phyloP scores from a whole-genome alignment of 2,888 invertebrate genomes.

The Periphyllus acericola region DNA sequence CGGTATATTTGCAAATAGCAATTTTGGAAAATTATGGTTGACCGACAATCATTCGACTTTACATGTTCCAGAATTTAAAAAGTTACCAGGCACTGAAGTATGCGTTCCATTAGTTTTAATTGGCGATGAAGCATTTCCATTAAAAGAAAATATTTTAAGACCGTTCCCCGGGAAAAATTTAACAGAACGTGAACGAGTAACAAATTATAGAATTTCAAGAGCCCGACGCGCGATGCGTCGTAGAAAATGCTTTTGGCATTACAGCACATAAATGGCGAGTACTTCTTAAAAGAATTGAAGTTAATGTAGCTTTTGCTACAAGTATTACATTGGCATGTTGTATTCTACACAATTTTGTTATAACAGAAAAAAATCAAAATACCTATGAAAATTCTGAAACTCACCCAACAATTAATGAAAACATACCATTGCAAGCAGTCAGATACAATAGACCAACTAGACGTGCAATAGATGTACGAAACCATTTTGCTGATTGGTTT shows the following conservation, averaged over 20 bases:
- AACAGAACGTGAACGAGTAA: no score
- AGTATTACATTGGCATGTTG: slow-evolving; percentile 22
- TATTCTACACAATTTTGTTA: background rate
- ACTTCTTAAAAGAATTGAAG: background rate
- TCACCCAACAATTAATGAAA: background rate
- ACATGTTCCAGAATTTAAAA: background rate
- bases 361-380: background rate
- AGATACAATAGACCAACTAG: slow-evolving; percentile 20
- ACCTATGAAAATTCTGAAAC: background rate
- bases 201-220: no score
- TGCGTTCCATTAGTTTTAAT: slow-evolving; percentile 13
- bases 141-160: background rate
- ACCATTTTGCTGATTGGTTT: slow-evolving; percentile 36
- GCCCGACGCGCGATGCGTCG: no score
- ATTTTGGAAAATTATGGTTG: slow-evolving; percentile 13
- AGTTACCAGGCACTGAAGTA: slow-evolving; percentile 7
- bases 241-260: no score
- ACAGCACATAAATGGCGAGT: no score
- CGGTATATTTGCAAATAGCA: slow-evolving; percentile 8
- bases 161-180: background rate
- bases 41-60: background rate
- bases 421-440: background rate
- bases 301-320: background rate
- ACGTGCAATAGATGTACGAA: slow-evolving; percentile 26
- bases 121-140: slow-evolving; percentile 10